These are phyloP conservation scores for Pangasianodon hypophthalmus DNA, from an alignment of 2,113 vertebrate genomes.

Conservation along the genomic window DNA sequence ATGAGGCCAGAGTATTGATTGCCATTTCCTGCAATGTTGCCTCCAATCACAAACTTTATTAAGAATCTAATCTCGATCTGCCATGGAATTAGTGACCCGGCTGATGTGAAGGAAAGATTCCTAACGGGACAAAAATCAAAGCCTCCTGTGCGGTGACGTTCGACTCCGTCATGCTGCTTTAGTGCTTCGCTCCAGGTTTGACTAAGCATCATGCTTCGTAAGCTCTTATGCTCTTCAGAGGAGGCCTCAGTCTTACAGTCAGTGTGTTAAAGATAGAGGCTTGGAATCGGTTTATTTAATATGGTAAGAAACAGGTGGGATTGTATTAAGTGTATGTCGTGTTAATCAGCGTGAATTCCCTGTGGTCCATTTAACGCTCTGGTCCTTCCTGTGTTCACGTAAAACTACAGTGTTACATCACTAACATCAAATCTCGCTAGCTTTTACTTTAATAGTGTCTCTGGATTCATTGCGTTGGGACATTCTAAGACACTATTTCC, in stretches of 20 bases:
- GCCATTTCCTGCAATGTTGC: slow-evolving; percentile 68
- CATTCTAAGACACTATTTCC: not conserved
- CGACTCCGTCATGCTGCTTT: slow-evolving; percentile 4
- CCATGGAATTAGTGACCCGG: slow-evolving; percentile 55
- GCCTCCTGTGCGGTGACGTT: slow-evolving; percentile 43
- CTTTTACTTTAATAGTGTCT: not conserved
- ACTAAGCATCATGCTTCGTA: not conserved
- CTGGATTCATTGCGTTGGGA: not conserved
- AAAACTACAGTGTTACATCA: not conserved
- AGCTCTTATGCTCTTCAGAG: not conserved
- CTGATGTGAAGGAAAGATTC: slow-evolving; percentile 53
- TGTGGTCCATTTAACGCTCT: not conserved
- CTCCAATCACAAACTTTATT: slow-evolving; percentile 69
- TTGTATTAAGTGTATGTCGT: not conserved
- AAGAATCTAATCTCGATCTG: slow-evolving; percentile 70
- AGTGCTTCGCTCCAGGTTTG: not conserved
- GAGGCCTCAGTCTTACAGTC: not conserved
- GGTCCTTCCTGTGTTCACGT: not conserved
- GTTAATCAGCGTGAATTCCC: not conserved
- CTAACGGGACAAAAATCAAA: slow-evolving; percentile 43
- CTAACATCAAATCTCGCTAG: not conserved
- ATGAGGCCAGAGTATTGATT: slow-evolving; percentile 73
- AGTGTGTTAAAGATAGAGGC: not conserved
- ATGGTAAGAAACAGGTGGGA: not conserved
- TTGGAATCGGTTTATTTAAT: not conserved